Conservation (phyloP, 1,140 invertebrate genomes). For the Neotoxoptera formosana region DNA sequence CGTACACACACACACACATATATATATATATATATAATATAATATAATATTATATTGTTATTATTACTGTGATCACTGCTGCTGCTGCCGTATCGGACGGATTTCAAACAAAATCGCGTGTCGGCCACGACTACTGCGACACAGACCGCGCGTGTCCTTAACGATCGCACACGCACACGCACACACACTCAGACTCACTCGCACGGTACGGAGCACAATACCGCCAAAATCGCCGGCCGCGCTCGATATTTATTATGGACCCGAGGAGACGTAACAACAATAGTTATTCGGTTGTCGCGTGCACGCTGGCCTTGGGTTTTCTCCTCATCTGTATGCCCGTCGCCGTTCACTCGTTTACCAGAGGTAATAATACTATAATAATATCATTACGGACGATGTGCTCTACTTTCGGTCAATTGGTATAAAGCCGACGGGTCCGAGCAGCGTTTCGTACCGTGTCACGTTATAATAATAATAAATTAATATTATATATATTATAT, state of each 20-base stretch:
- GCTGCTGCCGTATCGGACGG: too few relatives aligned
- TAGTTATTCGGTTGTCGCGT: not conserved
- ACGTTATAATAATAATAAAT: not conserved
- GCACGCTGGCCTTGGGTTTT: not conserved
- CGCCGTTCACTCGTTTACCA: not conserved
- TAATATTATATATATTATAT: too few relatives aligned
- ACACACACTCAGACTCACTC: not conserved
- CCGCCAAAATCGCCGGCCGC: not conserved
- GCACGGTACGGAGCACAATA: not conserved
- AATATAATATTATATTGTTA: not conserved
- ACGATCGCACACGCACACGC: too few relatives aligned
- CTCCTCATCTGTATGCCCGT: slow-evolving; percentile 21
- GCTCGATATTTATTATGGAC: not conserved
- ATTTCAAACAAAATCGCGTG: too few relatives aligned
- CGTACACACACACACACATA: too few relatives aligned
- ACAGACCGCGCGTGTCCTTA: too few relatives aligned
- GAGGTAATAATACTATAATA: slow-evolving; percentile 3
- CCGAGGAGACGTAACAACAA: not conserved
- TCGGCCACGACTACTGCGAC: too few relatives aligned
- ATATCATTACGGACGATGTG: slow-evolving; percentile 5
- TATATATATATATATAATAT: too few relatives aligned
- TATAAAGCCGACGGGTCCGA: not conserved
- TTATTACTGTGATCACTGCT: too few relatives aligned
- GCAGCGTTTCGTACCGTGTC: not conserved
- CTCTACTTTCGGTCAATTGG: not conserved